Evolutionary conservation across 2,888 invertebrate species (phyloP).

Genomic region (Syrista parreyssii): DNA sequence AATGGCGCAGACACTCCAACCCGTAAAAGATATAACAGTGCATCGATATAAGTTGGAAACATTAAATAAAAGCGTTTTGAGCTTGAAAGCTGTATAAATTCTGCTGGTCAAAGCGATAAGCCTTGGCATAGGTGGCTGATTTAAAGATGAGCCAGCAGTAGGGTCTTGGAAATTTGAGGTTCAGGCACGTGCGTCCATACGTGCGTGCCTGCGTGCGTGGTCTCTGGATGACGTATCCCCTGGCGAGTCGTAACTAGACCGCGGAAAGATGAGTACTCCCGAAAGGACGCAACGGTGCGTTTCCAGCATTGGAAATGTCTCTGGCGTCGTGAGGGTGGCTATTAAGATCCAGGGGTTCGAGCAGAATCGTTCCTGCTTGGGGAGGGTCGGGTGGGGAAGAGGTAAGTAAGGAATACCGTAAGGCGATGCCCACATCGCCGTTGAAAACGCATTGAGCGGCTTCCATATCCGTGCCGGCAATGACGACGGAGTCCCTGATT

Average conservation of each 20-base stretch:
- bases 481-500: conserved; percentile 40
- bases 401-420: background rate
- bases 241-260: background rate
- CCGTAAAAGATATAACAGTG: background rate
- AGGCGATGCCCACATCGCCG: conserved; percentile 5
- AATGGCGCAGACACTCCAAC: background rate
- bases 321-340: background rate
- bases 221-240: background rate
- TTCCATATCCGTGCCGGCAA: conserved; percentile 32
- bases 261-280: background rate
- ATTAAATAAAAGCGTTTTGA: background rate
- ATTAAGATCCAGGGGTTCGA: background rate
- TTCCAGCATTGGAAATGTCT: background rate
- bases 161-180: background rate
- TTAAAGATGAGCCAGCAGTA: background rate
- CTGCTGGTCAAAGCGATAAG: background rate
- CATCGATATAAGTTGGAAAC: background rate
- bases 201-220: background rate
- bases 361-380: background rate
- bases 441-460: conserved; percentile 43
- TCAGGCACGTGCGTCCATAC: background rate
- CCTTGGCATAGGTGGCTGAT: background rate
- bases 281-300: background rate
- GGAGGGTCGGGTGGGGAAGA: background rate
- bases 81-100: background rate